These are phyloP conservation scores for Lissonota sp. DNA, from an alignment of 2,888 invertebrate genomes.

Conservation along the genomic window DNA sequence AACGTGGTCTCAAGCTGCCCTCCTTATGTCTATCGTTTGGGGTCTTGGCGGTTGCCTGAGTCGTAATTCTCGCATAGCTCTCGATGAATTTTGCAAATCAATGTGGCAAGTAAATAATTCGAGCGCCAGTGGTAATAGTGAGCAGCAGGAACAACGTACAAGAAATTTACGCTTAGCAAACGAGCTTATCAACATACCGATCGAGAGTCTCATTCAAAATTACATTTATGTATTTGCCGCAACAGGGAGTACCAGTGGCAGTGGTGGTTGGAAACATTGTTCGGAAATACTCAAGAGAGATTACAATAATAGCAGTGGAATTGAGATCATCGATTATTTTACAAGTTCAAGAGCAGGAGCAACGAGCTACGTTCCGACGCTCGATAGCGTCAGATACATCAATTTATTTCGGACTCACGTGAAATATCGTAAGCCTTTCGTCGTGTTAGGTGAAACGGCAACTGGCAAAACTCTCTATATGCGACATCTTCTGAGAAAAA, in stretches of 20 bases:
- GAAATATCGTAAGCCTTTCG: conserved; percentile 84
- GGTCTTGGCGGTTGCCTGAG: conserved; percentile 85
- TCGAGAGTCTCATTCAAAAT: conserved; percentile 86
- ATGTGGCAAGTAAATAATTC: conserved; percentile 52
- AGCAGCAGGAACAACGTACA: too few relatives aligned
- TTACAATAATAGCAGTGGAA: conserved; percentile 76
- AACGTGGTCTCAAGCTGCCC: conserved; percentile 85
- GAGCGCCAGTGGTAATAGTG: too few relatives aligned
- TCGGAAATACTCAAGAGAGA: conserved; percentile 85
- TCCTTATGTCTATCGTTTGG: conserved; percentile 85
- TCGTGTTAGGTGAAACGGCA: conserved; percentile 87
- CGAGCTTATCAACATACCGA: conserved; percentile 85
- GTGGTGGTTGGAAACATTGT: conserved; percentile 87
- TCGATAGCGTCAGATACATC: conserved; percentile 85
- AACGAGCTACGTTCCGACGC: conserved; percentile 85
- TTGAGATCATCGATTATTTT: conserved; percentile 32
- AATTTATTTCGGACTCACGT: conserved; percentile 86
- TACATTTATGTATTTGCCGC: conserved; percentile 85
- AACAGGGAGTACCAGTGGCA: conserved; percentile 81
- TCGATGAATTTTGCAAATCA: conserved; percentile 81
- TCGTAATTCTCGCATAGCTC: conserved; percentile 78
- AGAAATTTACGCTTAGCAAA: conserved; percentile 65
- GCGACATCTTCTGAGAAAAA: conserved; percentile 83
- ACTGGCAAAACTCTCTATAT: conserved; percentile 88
- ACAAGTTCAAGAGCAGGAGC: conserved; percentile 51